These are phyloP conservation scores for Hypena proboscidalis DNA, from an alignment of 2,888 invertebrate genomes.

Conservation along the genomic window DNA sequence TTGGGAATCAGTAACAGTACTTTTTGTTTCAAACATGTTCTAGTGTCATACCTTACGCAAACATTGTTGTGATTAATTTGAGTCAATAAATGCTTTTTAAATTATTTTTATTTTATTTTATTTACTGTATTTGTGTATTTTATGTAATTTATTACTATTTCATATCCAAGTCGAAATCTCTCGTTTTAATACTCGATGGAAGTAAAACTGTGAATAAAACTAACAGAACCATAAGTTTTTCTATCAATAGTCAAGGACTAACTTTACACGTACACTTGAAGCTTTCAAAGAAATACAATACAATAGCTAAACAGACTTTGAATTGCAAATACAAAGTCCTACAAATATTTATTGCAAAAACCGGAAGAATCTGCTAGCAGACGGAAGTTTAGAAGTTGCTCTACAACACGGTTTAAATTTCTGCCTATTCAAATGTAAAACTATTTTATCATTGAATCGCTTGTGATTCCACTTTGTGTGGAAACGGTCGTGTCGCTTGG, in stretches of 20 bases:
- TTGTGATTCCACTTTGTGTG: background rate
- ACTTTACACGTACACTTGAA: conserved; percentile 4
- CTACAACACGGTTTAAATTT: conserved; percentile 4
- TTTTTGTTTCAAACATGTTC: no score
- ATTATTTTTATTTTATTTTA: no score
- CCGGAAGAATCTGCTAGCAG: background rate
- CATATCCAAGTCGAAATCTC: no score
- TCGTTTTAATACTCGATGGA: no score
- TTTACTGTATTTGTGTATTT: no score
- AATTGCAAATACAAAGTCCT: background rate
- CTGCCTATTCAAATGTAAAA: conserved; percentile 8
- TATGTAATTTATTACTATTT: no score
- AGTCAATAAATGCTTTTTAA: no score
- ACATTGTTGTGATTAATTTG: no score
- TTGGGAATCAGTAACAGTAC: no score
- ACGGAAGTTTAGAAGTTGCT: conserved; percentile 7
- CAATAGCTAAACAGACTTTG: background rate
- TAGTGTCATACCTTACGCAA: no score
- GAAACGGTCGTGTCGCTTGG: background rate
- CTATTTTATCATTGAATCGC: conserved; percentile 2
- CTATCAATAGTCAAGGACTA: conserved; percentile 20
- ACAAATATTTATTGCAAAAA: conserved; percentile 4
- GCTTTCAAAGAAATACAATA: background rate
- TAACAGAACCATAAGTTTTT: no score
- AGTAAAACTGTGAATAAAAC: no score